Percentiles rank a stretch among this genome's conserved stretches.
phyloP scores from a whole-genome alignment of 2,113 vertebrate genomes.

The Dasyurus viverrinus region DNA sequence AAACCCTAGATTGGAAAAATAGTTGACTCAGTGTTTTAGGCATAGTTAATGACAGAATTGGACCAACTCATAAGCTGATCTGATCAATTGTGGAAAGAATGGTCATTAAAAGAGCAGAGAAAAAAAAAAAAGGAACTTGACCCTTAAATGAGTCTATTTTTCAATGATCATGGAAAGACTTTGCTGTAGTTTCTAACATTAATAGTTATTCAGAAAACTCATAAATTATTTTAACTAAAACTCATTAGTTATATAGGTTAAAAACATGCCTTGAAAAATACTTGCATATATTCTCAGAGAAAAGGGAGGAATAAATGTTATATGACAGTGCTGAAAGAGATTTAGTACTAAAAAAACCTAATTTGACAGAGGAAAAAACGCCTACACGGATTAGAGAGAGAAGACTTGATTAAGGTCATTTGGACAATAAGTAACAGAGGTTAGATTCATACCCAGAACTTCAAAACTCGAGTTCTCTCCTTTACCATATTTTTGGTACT shows the following conservation, averaged over 20 bases:
- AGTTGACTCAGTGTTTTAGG: conserved; percentile 58
- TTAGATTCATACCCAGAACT: neutral
- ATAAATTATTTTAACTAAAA: neutral
- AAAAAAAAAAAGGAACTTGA: conserved; percentile 12
- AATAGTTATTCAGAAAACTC: conserved; percentile 3
- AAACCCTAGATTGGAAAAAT: conserved; percentile 44
- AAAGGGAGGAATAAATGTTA: neutral
- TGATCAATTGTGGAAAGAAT: neutral
- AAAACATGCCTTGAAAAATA: neutral
- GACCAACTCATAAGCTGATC: conserved; percentile 43
- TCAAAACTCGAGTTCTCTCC: neutral
- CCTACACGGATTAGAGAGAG: neutral
- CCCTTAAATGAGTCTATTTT: conserved; percentile 32
- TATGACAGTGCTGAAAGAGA: neutral
- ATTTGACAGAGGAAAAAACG: neutral
- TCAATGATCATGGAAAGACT: neutral
- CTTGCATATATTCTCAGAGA: neutral
- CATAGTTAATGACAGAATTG: conserved; percentile 63
- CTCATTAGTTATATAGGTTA: neutral
- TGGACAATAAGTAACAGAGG: neutral
- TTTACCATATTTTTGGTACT: neutral
- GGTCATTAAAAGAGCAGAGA: conserved; percentile 41
- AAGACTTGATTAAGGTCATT: neutral
- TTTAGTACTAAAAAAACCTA: neutral
- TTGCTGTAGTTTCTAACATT: neutral